phyloP scores from a whole-genome alignment of 2,888 invertebrate species.

The Xestia rhomboidea region DNA sequence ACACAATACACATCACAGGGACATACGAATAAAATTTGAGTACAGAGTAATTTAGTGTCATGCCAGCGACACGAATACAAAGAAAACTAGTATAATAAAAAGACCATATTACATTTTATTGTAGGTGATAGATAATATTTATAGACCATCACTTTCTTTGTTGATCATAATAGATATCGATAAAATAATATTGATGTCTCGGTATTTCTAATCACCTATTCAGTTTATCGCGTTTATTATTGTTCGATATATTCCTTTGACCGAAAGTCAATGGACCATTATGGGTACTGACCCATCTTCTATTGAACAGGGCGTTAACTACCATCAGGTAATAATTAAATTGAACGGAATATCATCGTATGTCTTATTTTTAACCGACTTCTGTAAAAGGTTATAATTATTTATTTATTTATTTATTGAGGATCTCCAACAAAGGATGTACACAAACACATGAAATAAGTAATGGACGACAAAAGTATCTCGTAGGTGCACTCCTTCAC shows the following conservation, averaged over 20 bases:
- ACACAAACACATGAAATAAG: no score
- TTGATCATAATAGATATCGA: not conserved
- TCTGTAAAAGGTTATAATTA: not conserved
- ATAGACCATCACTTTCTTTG: not conserved
- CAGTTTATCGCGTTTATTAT: not conserved
- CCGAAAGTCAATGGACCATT: not conserved
- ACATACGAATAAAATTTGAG: not conserved
- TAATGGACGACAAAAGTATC: no score
- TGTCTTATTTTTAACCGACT: not conserved
- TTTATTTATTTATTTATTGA: no score
- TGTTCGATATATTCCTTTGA: not conserved
- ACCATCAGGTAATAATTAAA: not conserved
- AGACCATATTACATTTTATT: not conserved
- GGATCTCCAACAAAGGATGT: no score
- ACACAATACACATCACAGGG: no score
- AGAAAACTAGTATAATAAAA: not conserved
- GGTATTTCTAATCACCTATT: slow-evolving; percentile 12
- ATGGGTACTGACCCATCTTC: not conserved
- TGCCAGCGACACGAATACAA: not conserved
- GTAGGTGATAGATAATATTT: not conserved
- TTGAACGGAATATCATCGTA: not conserved
- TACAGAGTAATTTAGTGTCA: not conserved
- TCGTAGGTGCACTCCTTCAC: no score
- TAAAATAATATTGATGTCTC: not conserved
- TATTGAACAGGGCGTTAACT: not conserved